These are phyloP conservation scores for Tetrao urogallus DNA, from an alignment of 2,113 vertebrate genomes.

Conservation along the genomic window DNA sequence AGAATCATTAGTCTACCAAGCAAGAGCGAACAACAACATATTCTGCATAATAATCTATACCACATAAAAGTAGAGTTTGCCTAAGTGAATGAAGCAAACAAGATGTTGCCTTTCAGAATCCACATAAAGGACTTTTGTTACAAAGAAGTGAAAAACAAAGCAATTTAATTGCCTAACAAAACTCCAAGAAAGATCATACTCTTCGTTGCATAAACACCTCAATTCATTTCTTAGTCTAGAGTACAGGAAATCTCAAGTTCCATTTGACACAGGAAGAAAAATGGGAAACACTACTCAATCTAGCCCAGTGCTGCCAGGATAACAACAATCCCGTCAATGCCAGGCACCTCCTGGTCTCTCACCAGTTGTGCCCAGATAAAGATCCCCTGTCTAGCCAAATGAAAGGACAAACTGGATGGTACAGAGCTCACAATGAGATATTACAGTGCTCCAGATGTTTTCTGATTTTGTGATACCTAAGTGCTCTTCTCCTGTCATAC, in stretches of 20 bases:
- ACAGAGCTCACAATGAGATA: neutral
- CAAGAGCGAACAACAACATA: neutral
- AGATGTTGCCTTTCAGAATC: slow-evolving; percentile 15
- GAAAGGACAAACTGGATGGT: neutral
- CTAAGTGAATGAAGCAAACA: neutral
- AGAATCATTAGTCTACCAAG: neutral
- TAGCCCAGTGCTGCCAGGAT: neutral
- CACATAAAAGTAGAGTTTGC: slow-evolving; percentile 49
- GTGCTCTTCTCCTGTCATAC: neutral
- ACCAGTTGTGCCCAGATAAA: neutral
- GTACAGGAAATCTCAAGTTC: slow-evolving; percentile 59
- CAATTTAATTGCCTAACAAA: neutral
- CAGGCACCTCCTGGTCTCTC: neutral
- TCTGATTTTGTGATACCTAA: fast-evolving
- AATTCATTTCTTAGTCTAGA: slow-evolving; percentile 36
- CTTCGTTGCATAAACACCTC: slow-evolving; percentile 31
- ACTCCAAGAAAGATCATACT: neutral
- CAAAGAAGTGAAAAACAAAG: slow-evolving; percentile 30
- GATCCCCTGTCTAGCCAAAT: neutral
- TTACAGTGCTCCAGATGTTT: neutral
- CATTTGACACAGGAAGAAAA: neutral
- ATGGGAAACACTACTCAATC: slow-evolving; percentile 26
- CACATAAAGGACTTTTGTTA: neutral
- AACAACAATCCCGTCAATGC: neutral
- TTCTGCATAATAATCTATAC: neutral